Conservation (phyloP, 2,113 vertebrate species). For the Merops nubicus region DNA sequence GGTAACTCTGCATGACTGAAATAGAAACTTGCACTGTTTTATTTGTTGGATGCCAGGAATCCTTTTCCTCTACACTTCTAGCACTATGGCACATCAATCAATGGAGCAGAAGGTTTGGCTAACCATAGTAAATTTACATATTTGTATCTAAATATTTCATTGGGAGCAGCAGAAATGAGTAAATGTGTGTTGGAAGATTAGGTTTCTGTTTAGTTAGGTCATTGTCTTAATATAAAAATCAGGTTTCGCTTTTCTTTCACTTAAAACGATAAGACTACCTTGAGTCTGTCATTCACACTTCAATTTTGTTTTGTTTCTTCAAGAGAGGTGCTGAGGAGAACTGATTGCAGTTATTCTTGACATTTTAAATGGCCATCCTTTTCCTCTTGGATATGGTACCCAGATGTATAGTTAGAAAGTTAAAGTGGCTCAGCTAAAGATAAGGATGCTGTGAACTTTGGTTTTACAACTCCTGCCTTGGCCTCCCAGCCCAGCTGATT, state of each 20-base stretch:
- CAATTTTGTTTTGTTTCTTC: slow-evolving; percentile 51
- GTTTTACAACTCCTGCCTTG: slow-evolving; percentile 47
- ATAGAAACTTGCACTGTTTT: neutral
- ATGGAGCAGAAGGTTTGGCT: neutral
- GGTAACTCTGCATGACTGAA: neutral
- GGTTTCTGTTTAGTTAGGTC: neutral
- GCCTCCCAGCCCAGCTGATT: slow-evolving; percentile 27
- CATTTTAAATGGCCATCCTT: slow-evolving; percentile 47
- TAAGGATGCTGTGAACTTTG: slow-evolving; percentile 37
- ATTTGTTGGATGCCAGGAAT: neutral
- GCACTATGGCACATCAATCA: neutral
- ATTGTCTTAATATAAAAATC: neutral
- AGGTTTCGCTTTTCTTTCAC: neutral
- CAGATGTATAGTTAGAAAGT: slow-evolving; percentile 60
- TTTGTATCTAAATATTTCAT: neutral
- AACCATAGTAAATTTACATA: accelerated
- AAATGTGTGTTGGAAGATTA: neutral
- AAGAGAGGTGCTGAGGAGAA: slow-evolving; percentile 14
- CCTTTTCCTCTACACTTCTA: neutral
- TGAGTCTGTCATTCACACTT: slow-evolving; percentile 20
- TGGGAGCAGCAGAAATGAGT: neutral
- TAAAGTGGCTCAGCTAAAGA: slow-evolving; percentile 52
- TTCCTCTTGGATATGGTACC: slow-evolving; percentile 52
- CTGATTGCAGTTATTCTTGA: slow-evolving; percentile 49
- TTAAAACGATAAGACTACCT: neutral